These are phyloP conservation scores for Limnephilus marmoratus DNA, from an alignment of 2,888 invertebrate genomes.

Conservation along the genomic window DNA sequence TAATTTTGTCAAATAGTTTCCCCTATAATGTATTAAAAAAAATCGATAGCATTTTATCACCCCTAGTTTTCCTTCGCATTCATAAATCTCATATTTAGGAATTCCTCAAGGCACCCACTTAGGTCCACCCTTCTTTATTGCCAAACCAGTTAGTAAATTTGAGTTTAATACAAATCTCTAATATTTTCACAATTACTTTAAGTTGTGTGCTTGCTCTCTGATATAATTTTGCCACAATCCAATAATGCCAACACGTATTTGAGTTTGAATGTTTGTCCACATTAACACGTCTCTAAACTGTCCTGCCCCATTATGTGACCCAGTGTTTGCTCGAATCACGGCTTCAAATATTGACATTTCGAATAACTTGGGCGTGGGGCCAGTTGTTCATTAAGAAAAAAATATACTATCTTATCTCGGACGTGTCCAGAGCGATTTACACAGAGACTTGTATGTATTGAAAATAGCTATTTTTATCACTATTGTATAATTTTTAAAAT, in stretches of 20 bases:
- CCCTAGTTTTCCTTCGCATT: neutral
- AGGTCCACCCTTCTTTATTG: neutral
- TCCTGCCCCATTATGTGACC: constrained; percentile 29
- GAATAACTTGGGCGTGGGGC: constrained; percentile 46
- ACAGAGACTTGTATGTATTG: neutral
- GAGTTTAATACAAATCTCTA: neutral
- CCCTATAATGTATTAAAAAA: neutral
- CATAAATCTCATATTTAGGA: neutral
- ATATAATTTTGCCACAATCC: constrained; percentile 23
- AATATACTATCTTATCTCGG: constrained; percentile 13
- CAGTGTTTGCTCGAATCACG: constrained; percentile 30
- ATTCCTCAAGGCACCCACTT: neutral
- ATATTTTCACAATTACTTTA: neutral
- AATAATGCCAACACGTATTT: constrained; percentile 29
- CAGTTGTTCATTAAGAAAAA: constrained; percentile 41
- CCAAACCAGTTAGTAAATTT: neutral
- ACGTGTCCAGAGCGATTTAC: constrained; percentile 13
- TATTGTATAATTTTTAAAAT: too few relatives aligned
- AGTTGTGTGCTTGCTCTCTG: neutral
- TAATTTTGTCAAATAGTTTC: neutral
- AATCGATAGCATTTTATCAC: neutral
- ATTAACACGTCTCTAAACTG: constrained; percentile 33
- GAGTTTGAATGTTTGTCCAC: constrained; percentile 26
- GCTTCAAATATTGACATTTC: constrained; percentile 59
- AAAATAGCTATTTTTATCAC: neutral